These are phyloP conservation scores for Chromis chromis DNA, from an alignment of 2,797 vertebrate species.

Conservation along the genomic window DNA sequence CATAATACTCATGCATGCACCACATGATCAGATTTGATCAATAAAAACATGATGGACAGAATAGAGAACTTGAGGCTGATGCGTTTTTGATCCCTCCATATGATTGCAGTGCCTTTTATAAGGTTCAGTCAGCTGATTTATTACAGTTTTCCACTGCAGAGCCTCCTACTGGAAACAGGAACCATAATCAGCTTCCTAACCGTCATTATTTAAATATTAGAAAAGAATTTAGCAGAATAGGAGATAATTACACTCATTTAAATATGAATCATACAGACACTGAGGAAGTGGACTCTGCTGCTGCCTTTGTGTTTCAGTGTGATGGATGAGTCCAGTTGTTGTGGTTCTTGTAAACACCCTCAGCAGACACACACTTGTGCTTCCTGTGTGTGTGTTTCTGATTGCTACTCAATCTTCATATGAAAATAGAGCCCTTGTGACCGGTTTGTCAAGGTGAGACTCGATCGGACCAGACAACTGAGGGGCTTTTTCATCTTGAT, in stretches of 20 bases:
- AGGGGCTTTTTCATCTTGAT: conserved; percentile 44
- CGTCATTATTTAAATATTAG: not conserved
- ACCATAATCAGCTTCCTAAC: not conserved
- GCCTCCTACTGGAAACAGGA: conserved; percentile 20
- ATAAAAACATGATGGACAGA: no score
- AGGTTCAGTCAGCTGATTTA: conserved; percentile 26
- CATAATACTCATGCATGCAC: no score
- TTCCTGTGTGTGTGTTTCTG: not conserved
- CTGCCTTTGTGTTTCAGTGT: conserved; percentile 5
- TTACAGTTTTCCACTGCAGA: conserved; percentile 9
- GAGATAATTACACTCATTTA: not conserved
- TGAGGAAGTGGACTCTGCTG: not conserved
- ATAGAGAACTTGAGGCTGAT: not conserved
- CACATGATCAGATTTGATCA: no score
- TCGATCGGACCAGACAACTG: conserved; percentile 35
- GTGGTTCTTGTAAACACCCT: conserved; percentile 34
- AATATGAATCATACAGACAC: not conserved
- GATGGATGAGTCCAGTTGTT: conserved; percentile 36
- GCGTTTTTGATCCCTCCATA: not conserved
- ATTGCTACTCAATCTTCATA: conserved; percentile 44
- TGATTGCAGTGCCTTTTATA: not conserved
- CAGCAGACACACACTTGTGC: conserved; percentile 10
- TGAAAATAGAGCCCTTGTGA: conserved; percentile 25
- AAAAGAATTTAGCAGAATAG: not conserved
- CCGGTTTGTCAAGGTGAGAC: conserved; percentile 56